Base-by-base conservation (phyloP, 2,113 vertebrate genomes). In the Dromaius novaehollandiae region DNA sequence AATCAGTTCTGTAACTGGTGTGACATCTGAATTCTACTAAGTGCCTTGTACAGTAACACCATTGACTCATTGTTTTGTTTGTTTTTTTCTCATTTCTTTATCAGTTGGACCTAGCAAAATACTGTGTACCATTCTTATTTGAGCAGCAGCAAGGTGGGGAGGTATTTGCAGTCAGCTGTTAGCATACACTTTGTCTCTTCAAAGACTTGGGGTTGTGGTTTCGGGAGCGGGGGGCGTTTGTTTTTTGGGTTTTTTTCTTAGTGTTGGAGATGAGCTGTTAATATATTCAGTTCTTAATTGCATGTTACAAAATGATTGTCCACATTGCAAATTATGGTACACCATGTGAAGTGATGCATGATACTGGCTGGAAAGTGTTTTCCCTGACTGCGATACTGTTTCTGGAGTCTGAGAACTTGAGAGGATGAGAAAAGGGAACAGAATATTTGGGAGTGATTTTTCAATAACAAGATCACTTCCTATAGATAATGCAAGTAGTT, bases 401-500 rank as follows among this genome's bases (percentile, higher is more conserved):
- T 36, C 24, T 13, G 28, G 26, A 64, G 9, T 13, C 42, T 30
- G 40, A 66, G 25, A 38, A 38, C 38, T 38, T 38, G 34, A 1
- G 36, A 55, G n/a, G 80, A 8, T 13, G 30, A 60, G 70, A 61
- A 71, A 79, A 63, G 14, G 9, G 30, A 88, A 20, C 30, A 60
- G 42, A 61, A 38, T 68, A 8, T 50, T 74, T 42, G 0, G 13
- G 19, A 14, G 12, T 30, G 22, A 25, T 50, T 60, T 60, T 22
- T 88, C 42, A 28, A 15, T 6, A 2, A 5, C 1, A 36, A 58
- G 13, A 16, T 21, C 32, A 19, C 8, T 44, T 84, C 58, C 25
- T 1, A 1, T 56, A 40, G 32, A 3, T 14, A n/a, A 9, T 5
- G 3, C 34, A 22, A 8, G 5, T 44, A 30, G 13, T 40, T 50